These are phyloP conservation scores for Bradypodion ventrale DNA, from an alignment of 2,797 vertebrate species.

Conservation along the genomic window DNA sequence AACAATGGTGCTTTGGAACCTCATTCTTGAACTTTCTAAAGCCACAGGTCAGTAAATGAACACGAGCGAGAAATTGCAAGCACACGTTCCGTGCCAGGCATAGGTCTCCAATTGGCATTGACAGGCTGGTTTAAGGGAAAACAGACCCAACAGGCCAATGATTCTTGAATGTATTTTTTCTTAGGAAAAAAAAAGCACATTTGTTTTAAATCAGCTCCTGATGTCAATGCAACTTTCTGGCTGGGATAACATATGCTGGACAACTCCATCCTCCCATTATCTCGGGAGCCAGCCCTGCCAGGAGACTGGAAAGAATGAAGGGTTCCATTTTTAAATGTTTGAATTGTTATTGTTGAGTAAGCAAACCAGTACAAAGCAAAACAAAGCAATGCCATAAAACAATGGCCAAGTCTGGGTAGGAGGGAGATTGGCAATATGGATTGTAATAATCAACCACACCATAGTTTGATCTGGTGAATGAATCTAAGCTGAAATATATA, in stretches of 20 bases:
- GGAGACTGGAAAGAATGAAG: no score
- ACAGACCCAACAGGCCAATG: not conserved
- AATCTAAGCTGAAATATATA: no score
- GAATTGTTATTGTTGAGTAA: no score
- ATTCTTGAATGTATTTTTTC: not conserved
- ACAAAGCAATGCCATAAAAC: no score
- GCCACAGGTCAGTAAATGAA: not conserved
- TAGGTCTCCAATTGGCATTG: not conserved
- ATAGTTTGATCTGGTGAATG: no score
- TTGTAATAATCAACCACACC: no score
- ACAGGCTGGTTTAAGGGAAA: not conserved
- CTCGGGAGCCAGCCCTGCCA: not conserved
- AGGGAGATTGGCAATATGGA: no score
- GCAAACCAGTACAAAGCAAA: no score
- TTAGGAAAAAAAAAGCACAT: not conserved
- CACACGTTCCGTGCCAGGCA: not conserved
- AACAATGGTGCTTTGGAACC: not conserved
- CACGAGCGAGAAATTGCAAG: not conserved
- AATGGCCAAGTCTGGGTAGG: no score
- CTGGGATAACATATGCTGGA: not conserved
- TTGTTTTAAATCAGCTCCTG: slow-evolving; percentile 4
- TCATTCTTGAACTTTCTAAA: not conserved
- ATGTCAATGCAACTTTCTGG: not conserved
- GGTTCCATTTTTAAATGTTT: not conserved
- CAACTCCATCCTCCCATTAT: not conserved